Percentiles rank a stretch among this genome's conserved stretches.
Evolutionary conservation across 1,140 invertebrate genomes (phyloP).

Genomic region (Trachymyrmex septentrionalis): DNA sequence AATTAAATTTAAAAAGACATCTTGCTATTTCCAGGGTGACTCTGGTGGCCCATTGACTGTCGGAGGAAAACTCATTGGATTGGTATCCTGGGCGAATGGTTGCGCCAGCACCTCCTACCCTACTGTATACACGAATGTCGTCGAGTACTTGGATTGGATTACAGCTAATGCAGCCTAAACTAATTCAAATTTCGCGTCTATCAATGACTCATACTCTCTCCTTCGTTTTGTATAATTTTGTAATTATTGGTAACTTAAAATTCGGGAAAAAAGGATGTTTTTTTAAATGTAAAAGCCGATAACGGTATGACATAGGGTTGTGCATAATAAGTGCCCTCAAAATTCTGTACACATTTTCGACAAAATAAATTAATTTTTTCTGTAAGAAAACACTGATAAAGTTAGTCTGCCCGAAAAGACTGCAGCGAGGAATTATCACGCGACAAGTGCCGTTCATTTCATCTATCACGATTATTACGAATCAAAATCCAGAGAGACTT

Average conservation of each 20-base stretch:
- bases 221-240: constrained; percentile 6
- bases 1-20: not conserved
- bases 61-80: constrained; percentile 80
- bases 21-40: constrained; percentile 84
- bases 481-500: not conserved
- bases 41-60: constrained; percentile 87
- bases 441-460: not conserved
- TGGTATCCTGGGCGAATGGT: constrained; percentile 85
- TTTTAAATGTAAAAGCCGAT: not conserved
- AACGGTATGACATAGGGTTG: not conserved
- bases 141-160: constrained; percentile 71
- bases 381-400: not conserved
- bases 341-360: constrained; percentile 42
- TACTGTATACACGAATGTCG: constrained; percentile 83
- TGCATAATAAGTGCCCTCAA: not conserved
- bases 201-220: not conserved
- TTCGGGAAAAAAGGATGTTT: not conserved
- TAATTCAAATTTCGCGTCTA: not conserved
- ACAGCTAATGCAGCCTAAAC: constrained; percentile 24
- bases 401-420: not conserved
- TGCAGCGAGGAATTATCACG: not conserved
- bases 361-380: constrained; percentile 16
- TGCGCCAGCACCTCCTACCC: constrained; percentile 82
- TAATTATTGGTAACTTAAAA: not conserved
- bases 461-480: not conserved